Evolutionary conservation across 2,888 invertebrate species (phyloP).

Genomic region (Clostera curtula): DNA sequence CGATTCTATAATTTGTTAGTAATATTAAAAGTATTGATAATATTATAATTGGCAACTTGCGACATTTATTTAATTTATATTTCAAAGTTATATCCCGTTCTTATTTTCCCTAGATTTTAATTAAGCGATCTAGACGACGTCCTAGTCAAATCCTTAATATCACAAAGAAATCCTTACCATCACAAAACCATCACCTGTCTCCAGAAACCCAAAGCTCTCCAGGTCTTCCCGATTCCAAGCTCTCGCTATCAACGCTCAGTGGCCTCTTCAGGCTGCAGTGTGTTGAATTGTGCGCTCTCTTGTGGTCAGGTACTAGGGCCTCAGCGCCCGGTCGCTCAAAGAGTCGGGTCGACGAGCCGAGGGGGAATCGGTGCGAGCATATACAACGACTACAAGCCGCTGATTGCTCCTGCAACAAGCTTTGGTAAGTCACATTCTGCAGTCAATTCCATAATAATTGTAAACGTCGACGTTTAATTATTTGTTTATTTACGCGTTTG

Average conservation of each 20-base stretch:
- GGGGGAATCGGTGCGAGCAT: slow-evolving; percentile 69
- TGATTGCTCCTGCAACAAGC: slow-evolving; percentile 56
- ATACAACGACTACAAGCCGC: slow-evolving; percentile 46
- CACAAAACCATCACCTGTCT: slow-evolving; percentile 1
- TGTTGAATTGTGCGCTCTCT: slow-evolving; percentile 47
- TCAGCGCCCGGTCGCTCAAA: slow-evolving; percentile 68
- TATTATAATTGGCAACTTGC: too few species aligned
- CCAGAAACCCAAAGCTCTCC: not conserved
- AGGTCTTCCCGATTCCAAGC: slow-evolving; percentile 1
- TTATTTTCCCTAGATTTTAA: too few species aligned
- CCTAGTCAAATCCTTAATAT: too few species aligned
- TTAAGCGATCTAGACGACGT: too few species aligned
- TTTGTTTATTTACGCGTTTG: too few species aligned
- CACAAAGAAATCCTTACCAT: not conserved
- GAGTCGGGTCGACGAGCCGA: slow-evolving; percentile 60
- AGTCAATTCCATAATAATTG: too few species aligned
- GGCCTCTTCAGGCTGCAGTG: slow-evolving; percentile 35
- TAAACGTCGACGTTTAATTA: too few species aligned
- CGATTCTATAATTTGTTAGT: too few species aligned
- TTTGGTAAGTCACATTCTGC: slow-evolving; percentile 40
- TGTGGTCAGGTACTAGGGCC: slow-evolving; percentile 71
- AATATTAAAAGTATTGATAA: too few species aligned
- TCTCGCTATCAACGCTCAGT: slow-evolving; percentile 30
- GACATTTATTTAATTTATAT: too few species aligned
- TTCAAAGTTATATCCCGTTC: too few species aligned